A percentile compares a stretch with the other conserved stretches of the same genome.
Evolutionary conservation across 1,140 invertebrate species (phyloP).

Genomic region (Holotrichia oblita): DNA sequence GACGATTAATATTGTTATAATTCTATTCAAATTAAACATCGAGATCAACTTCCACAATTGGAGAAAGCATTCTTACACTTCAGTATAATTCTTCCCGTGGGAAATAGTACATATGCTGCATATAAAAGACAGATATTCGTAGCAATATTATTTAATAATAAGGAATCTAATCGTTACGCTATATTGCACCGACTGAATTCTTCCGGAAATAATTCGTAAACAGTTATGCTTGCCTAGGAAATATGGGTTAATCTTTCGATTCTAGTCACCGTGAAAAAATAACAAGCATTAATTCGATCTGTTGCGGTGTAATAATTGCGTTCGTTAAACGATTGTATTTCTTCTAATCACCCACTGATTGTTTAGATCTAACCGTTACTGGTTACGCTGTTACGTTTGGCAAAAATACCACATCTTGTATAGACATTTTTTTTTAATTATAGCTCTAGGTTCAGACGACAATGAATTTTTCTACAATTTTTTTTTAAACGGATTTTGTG

Average conservation of each 20-base stretch:
- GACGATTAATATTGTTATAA: background rate
- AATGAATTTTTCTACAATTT: too few species aligned
- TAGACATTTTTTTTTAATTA: too few species aligned
- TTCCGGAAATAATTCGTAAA: background rate
- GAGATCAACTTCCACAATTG: background rate
- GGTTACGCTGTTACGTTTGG: too few species aligned
- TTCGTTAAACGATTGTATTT: background rate
- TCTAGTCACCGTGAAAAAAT: background rate
- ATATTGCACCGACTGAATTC: background rate
- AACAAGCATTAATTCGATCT: background rate
- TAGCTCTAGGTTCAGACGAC: too few species aligned
- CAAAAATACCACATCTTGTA: too few species aligned
- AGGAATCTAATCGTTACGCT: background rate
- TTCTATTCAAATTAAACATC: conserved; percentile 5
- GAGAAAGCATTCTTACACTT: too few species aligned
- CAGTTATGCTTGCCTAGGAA: too few species aligned
- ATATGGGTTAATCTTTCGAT: background rate
- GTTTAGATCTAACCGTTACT: too few species aligned
- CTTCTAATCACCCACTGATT: background rate
- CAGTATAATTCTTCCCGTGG: background rate
- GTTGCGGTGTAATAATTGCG: background rate
- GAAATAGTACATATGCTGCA: background rate
- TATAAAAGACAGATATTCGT: background rate
- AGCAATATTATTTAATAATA: background rate
- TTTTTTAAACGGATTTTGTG: too few species aligned